Percentiles rank a stretch among this genome's conserved stretches.
These are phyloP conservation scores for Paedocypris sp. DNA, from an alignment of 2,113 vertebrate species.

Conservation along the genomic window DNA sequence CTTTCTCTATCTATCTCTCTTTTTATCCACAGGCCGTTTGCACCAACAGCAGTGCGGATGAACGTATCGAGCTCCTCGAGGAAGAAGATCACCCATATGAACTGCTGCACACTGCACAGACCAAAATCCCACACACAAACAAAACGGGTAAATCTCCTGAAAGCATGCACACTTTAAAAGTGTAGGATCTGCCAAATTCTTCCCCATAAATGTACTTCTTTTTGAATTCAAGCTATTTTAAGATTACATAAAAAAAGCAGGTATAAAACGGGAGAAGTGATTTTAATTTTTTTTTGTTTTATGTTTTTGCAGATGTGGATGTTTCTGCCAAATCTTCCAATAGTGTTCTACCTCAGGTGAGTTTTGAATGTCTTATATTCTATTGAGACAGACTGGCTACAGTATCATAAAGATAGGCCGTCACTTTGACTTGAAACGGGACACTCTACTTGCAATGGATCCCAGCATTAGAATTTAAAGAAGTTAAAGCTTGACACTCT, in stretches of 20 bases:
- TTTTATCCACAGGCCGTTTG: constrained; percentile 55
- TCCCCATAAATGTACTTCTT: background rate
- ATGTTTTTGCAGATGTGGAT: constrained; percentile 45
- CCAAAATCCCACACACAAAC: constrained; percentile 63
- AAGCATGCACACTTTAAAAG: too few relatives aligned
- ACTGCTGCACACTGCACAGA: constrained; percentile 78
- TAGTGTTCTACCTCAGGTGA: constrained; percentile 64
- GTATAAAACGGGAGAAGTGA: too few relatives aligned
- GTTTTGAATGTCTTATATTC: too few relatives aligned
- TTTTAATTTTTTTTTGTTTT: background rate
- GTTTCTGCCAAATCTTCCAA: constrained; percentile 48
- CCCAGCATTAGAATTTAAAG: too few relatives aligned
- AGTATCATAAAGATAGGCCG: too few relatives aligned
- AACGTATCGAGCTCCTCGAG: constrained; percentile 60
- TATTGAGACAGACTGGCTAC: too few relatives aligned
- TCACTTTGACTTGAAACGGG: too few relatives aligned
- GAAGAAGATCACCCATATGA: constrained; percentile 91
- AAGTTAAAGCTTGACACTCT: too few relatives aligned
- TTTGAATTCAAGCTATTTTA: too few relatives aligned
- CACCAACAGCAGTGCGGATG: constrained; percentile 62
- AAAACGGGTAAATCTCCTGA: too few relatives aligned
- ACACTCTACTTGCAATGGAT: too few relatives aligned
- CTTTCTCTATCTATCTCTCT: background rate
- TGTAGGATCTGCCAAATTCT: background rate
- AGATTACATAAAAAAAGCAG: too few relatives aligned